Conservation (phyloP, 2,113 vertebrate species). For the Drymodes brunneopygia region DNA sequence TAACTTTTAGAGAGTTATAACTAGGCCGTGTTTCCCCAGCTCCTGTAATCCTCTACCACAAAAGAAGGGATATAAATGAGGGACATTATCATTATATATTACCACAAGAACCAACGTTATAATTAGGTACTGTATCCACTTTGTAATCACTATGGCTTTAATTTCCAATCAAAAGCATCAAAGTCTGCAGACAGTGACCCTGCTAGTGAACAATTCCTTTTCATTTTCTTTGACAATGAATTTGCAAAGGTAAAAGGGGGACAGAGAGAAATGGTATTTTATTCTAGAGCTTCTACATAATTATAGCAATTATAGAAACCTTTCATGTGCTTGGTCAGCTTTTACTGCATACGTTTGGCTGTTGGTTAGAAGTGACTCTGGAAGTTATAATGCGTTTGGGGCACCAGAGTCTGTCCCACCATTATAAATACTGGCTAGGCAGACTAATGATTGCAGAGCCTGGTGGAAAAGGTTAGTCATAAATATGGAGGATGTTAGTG, state of each 20-base stretch:
- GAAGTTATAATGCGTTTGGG: not conserved
- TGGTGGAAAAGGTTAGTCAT: constrained; percentile 48
- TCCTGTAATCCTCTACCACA: constrained; percentile 8
- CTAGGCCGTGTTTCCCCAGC: not conserved
- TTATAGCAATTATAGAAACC: constrained; percentile 58
- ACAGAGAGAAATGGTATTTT: not conserved
- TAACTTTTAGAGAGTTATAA: constrained; percentile 41
- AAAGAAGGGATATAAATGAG: constrained; percentile 30
- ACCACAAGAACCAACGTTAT: not conserved
- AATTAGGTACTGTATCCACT: constrained; percentile 37
- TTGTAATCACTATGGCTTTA: constrained; percentile 38
- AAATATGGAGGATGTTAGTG: constrained; percentile 37
- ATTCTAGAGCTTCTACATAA: constrained; percentile 47
- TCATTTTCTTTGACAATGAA: constrained; percentile 41
- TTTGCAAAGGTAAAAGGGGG: constrained; percentile 27
- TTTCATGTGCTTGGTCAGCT: constrained; percentile 55
- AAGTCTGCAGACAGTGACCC: constrained; percentile 12
- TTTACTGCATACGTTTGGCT: constrained; percentile 1
- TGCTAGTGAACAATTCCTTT: constrained; percentile 1
- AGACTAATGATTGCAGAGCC: constrained; percentile 34
- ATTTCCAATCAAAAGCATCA: constrained; percentile 48
- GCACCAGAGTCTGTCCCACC: not conserved
- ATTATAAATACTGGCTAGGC: constrained; percentile 27
- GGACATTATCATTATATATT: constrained; percentile 32
- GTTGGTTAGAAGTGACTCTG: not conserved